Percentiles rank a stretch among this genome's conserved stretches.
Evolutionary conservation across 1,140 invertebrate species (phyloP).

Genomic region (Leptonema lineaticorne): DNA sequence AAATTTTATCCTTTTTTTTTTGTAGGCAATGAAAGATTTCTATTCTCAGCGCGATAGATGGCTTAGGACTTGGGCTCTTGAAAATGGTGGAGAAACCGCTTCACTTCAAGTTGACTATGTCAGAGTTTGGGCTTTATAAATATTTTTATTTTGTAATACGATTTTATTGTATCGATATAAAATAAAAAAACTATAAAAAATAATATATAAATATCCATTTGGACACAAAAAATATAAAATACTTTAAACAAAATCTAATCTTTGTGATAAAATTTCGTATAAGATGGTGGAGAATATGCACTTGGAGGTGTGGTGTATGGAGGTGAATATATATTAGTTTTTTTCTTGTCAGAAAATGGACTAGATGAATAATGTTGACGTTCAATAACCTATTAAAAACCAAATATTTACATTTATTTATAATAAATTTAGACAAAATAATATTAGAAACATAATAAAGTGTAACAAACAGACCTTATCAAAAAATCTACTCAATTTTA

Average conservation of each 20-base stretch:
- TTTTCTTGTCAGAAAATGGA: constrained; percentile 56
- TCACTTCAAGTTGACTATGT: constrained; percentile 54
- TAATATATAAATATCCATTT: background rate
- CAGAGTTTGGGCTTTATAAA: constrained; percentile 51
- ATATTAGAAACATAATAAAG: constrained; percentile 20
- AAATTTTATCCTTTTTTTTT: background rate
- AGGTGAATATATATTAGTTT: constrained; percentile 52
- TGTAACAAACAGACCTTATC: constrained; percentile 69
- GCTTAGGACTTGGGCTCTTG: constrained; percentile 50
- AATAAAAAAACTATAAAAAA: too few relatives aligned
- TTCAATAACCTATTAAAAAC: constrained; percentile 64
- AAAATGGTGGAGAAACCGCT: constrained; percentile 49
- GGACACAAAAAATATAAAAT: background rate
- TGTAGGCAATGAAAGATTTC: constrained; percentile 50
- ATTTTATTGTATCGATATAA: too few relatives aligned
- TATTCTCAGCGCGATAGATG: constrained; percentile 47
- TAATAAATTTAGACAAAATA: background rate
- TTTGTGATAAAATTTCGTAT: constrained; percentile 62
- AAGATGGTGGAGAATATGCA: constrained; percentile 44
- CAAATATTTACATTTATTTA: constrained; percentile 1
- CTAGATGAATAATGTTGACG: constrained; percentile 63
- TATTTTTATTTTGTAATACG: too few relatives aligned
- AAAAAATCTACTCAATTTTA: constrained; percentile 91
- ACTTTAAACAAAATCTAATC: constrained; percentile 47
- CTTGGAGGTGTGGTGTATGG: constrained; percentile 51